phyloP scores from a whole-genome alignment of 2,797 vertebrate genomes.

The Fundulus diaphanus region DNA sequence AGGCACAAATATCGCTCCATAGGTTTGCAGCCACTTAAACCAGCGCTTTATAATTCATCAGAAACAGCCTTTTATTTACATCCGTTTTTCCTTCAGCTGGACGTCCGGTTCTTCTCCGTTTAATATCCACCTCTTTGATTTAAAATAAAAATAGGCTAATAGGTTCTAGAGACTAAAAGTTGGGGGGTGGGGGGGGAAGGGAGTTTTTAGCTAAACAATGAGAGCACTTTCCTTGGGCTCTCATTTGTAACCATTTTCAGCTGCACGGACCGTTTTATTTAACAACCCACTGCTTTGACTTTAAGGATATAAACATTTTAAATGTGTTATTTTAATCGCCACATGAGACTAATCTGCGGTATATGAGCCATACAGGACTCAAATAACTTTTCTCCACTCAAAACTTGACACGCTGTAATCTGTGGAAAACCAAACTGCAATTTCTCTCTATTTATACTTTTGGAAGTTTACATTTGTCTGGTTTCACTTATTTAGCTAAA shows the following conservation, averaged over 20 bases:
- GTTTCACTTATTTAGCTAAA: conserved; percentile 9
- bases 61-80: background rate
- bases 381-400: conserved; percentile 23
- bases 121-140: background rate
- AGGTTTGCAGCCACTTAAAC: conserved; percentile 10
- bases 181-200: conserved; percentile 13
- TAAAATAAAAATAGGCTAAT: background rate
- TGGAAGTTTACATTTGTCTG: conserved; percentile 2
- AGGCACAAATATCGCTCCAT: too few relatives aligned
- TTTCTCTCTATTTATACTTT: conserved; percentile 27
- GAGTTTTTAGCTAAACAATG: background rate
- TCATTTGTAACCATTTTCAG: background rate
- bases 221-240: conserved; percentile 6
- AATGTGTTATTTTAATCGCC: background rate
- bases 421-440: conserved; percentile 30
- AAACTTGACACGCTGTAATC: conserved; percentile 6
- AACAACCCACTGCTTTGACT: background rate
- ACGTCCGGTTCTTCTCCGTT: conserved; percentile 3
- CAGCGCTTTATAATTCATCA: conserved; percentile 4
- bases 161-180: conserved; percentile 1
- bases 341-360: background rate
- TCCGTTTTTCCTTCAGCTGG: background rate
- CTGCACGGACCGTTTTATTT: background rate
- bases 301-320: background rate
- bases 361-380: conserved; percentile 2